Percentiles rank a stretch among this genome's conserved stretches.
phyloP scores from a whole-genome alignment of 2,888 invertebrate genomes.

The Gibbula magus region DNA sequence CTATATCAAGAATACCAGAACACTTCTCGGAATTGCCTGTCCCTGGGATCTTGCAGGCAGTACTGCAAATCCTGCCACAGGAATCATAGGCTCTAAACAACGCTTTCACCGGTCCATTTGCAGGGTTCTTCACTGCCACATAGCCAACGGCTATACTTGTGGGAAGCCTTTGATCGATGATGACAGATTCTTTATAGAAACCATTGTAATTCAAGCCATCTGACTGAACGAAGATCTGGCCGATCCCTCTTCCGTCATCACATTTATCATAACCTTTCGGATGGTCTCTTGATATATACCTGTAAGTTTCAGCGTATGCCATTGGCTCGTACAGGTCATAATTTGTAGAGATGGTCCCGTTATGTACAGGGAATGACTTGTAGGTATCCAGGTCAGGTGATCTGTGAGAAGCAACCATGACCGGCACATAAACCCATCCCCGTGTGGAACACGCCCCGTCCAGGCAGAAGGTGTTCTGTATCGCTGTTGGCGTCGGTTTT shows the following conservation, averaged over 20 bases:
- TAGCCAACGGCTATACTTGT: conserved; percentile 59
- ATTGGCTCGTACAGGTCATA: conserved; percentile 59
- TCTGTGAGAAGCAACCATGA: conserved; percentile 62
- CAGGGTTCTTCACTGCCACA: conserved; percentile 61
- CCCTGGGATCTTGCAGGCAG: conserved; percentile 57
- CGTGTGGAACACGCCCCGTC: conserved; percentile 58
- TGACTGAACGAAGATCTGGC: conserved; percentile 59
- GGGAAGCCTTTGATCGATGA: conserved; percentile 61
- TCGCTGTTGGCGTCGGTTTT: conserved; percentile 27
- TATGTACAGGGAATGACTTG: conserved; percentile 54
- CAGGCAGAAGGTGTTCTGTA: conserved; percentile 63
- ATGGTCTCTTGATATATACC: conserved; percentile 25
- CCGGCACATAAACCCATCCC: conserved; percentile 65
- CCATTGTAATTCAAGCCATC: conserved; percentile 66
- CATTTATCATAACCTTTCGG: conserved; percentile 42
- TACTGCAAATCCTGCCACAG: conserved; percentile 64
- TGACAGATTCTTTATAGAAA: conserved; percentile 61
- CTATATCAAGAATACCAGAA: conserved; percentile 57
- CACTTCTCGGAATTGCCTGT: conserved; percentile 49
- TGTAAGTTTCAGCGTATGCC: conserved; percentile 45
- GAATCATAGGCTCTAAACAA: conserved; percentile 62
- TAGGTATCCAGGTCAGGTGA: conserved; percentile 57
- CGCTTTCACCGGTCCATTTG: conserved; percentile 43
- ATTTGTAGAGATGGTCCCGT: conserved; percentile 46
- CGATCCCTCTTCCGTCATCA: conserved; percentile 43